Evolutionary conservation across 2,888 invertebrate genomes (phyloP), one percentile per base, ranked within the genome.

Genomic region (Pinctada fucata): DNA sequence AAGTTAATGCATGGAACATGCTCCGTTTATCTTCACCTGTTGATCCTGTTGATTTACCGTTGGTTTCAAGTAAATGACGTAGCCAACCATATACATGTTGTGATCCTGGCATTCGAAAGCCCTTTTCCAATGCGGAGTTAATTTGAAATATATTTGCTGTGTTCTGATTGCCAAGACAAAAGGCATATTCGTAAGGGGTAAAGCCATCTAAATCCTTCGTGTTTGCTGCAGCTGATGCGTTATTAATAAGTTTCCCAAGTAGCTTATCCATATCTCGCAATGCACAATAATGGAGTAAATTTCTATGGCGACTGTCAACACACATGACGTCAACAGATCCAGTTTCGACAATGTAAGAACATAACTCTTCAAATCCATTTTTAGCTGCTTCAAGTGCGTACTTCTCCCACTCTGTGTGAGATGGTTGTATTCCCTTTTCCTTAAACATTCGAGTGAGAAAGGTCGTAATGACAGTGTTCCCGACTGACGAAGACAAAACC

Each of bases 211-310:
- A 49, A 71, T 81, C 78, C 31, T n/a, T 69, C 2, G 48, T 50
- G 8, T 76, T 65, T 10, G 74, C 3, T 8, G 68, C 64, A 8
- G 47, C 58, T 50, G 78, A 67, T 2, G 13, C 65, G 5, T 70
- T 74, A 10, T 76, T 50, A 13, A 77, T 31, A n/a, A 84, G 74
- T 8, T 64, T 50, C 47, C 71, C 58, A 2, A 76, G 75, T 8
- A 84, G 50, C 4, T 71, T 64, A 31, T 58, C 50, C 72, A 81
- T 75, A 48, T 81, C 79, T 74, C 77, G 74, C 58, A 80, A 75
- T 47, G 79, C 81, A 52, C 79, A 82, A 52, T 79, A 82, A 73
- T 84, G 83, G 51, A 83, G 67, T 5, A 76, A 72, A 51, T 76
- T 81, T 67, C 67, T 79, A 2, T 80, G 80, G 51, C 65, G 16